These are phyloP conservation scores for Corythoichthys haematopterus DNA, from an alignment of 2,113 vertebrate species.

Conservation along the genomic window DNA sequence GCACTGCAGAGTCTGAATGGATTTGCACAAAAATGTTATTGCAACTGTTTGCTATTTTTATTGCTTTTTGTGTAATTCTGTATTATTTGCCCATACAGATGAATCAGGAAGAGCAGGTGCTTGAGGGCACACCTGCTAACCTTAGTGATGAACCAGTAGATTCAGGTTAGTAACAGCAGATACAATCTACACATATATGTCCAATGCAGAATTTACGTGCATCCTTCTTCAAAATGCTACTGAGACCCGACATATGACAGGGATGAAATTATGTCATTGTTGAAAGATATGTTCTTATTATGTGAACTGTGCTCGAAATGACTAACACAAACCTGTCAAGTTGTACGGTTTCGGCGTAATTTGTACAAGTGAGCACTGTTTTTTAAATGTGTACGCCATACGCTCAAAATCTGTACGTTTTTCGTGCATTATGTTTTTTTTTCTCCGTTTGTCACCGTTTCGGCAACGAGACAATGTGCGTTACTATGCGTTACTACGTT, in stretches of 20 bases:
- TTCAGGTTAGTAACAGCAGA: slow-evolving; percentile 67
- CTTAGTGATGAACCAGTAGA: slow-evolving; percentile 79
- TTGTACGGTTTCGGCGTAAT: too few species aligned
- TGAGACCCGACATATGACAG: not conserved
- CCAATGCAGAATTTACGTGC: not conserved
- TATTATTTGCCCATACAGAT: slow-evolving; percentile 66
- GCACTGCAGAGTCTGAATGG: not conserved
- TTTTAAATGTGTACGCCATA: too few species aligned
- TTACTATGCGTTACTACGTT: too few species aligned
- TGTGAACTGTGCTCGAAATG: not conserved
- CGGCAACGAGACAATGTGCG: too few species aligned
- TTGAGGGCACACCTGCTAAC: slow-evolving; percentile 79
- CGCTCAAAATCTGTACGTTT: too few species aligned
- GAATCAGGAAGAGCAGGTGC: slow-evolving; percentile 83
- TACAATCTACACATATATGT: not conserved
- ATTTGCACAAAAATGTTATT: not conserved
- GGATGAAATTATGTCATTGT: not conserved
- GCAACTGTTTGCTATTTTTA: not conserved
- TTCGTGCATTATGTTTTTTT: too few species aligned
- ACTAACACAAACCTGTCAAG: not conserved
- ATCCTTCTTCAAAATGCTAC: not conserved
- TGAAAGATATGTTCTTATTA: not conserved
- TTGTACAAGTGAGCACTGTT: too few species aligned
- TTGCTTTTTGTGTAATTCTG: not conserved
- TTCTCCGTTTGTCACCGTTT: too few species aligned